Evolutionary conservation across 2,888 invertebrate species (phyloP).

Genomic region (Apodemia hepburni): DNA sequence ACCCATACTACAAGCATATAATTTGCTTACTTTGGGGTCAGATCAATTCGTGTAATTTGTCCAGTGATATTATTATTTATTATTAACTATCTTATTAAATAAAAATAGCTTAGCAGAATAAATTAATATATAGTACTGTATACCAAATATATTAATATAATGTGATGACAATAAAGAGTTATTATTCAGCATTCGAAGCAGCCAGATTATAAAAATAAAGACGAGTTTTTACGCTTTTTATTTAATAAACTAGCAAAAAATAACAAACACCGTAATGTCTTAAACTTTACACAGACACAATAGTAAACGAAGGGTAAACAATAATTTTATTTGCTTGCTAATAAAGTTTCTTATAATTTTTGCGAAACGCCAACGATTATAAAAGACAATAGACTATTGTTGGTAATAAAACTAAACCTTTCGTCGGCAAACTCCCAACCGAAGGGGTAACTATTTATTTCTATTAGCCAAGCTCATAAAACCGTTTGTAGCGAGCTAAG

Average conservation of each 20-base stretch:
- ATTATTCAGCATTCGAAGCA: no score
- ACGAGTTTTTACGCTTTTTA: neutral
- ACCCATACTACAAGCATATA: no score
- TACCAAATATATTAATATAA: no score
- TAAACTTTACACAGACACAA: neutral
- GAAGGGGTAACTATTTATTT: slow-evolving; percentile 73
- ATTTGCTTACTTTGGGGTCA: no score
- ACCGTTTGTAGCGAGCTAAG: slow-evolving; percentile 47
- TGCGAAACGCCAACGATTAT: slow-evolving; percentile 64
- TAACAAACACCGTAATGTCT: neutral
- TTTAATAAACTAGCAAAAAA: neutral
- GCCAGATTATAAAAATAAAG: neutral
- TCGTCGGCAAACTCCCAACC: slow-evolving; percentile 64
- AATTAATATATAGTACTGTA: no score
- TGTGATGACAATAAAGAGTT: no score
- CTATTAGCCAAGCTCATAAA: slow-evolving; percentile 62
- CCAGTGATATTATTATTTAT: no score
- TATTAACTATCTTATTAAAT: no score
- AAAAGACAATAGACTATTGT: slow-evolving; percentile 47
- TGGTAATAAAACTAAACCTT: slow-evolving; percentile 74
- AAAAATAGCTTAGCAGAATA: no score
- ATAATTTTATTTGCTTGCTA: slow-evolving; percentile 5
- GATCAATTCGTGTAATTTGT: no score
- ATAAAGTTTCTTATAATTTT: slow-evolving; percentile 36
- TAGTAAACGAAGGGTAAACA: neutral